phyloP scores from a whole-genome alignment of 2,888 invertebrate genomes.

The Melipona beecheii region DNA sequence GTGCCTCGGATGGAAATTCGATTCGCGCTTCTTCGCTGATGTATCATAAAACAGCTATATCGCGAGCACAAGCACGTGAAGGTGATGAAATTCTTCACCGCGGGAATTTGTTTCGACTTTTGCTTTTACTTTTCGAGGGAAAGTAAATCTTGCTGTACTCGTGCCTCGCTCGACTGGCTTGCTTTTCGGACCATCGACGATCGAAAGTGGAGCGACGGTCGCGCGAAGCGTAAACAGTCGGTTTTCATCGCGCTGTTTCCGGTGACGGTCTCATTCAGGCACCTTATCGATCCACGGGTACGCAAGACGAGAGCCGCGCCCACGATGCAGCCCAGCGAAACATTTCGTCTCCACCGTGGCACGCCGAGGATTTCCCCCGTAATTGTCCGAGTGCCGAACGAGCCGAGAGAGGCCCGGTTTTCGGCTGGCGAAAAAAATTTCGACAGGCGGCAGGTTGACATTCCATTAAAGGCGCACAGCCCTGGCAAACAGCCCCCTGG shows the following conservation, averaged over 20 bases:
- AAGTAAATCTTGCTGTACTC: too few species aligned
- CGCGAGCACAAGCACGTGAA: too few species aligned
- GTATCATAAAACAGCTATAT: too few species aligned
- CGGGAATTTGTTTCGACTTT: too few species aligned
- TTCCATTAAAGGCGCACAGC: conserved; percentile 63
- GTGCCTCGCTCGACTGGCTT: too few species aligned
- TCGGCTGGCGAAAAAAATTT: conserved; percentile 9
- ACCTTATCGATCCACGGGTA: conserved; percentile 57
- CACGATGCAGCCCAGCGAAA: conserved; percentile 49
- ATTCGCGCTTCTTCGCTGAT: too few species aligned
- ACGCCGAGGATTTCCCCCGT: conserved; percentile 23
- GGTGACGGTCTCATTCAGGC: conserved; percentile 45
- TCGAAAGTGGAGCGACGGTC: too few species aligned
- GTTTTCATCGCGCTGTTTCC: conserved; percentile 24
- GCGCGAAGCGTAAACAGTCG: not conserved
- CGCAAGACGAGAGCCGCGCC: conserved; percentile 58
- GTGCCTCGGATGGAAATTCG: too few species aligned
- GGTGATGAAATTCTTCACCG: too few species aligned
- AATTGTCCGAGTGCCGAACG: conserved; percentile 22
- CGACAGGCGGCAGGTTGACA: conserved; percentile 25
- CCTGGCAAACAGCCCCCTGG: conserved; percentile 71
- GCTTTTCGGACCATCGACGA: too few species aligned
- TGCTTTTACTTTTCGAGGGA: too few species aligned
- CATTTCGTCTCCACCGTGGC: conserved; percentile 33
- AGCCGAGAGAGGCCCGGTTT: not conserved